These are phyloP conservation scores for Philypnodon macrostomus DNA, from an alignment of 2,797 vertebrate species.

Conservation along the genomic window DNA sequence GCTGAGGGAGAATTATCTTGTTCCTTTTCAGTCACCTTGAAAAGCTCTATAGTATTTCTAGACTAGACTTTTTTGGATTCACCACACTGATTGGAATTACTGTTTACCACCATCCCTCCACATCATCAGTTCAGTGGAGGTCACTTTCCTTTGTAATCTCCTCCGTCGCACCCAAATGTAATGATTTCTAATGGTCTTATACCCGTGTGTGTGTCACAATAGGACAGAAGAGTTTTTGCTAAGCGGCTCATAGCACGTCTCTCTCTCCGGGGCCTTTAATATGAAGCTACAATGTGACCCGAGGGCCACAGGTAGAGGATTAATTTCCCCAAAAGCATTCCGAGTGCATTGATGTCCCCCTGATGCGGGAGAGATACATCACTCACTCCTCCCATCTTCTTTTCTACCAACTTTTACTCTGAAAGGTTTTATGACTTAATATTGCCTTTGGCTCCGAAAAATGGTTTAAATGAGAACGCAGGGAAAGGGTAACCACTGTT, in stretches of 20 bases:
- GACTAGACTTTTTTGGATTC: neutral
- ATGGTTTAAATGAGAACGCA: neutral
- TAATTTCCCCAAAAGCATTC: constrained; percentile 52
- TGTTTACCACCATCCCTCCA: constrained; percentile 23
- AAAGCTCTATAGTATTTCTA: no score
- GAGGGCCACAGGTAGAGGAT: constrained; percentile 38
- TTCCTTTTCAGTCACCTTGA: neutral
- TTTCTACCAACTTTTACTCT: neutral
- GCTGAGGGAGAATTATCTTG: no score
- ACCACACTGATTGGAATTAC: constrained; percentile 34
- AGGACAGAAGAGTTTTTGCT: constrained; percentile 22
- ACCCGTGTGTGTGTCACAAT: constrained; percentile 25
- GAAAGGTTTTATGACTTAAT: constrained; percentile 7
- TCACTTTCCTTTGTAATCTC: constrained; percentile 48
- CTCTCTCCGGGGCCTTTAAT: neutral
- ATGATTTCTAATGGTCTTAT: constrained; percentile 49
- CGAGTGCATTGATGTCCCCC: constrained; percentile 18
- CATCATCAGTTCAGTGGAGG: constrained; percentile 25
- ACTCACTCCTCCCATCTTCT: neutral
- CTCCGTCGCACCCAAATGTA: constrained; percentile 32
- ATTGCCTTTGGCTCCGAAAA: neutral
- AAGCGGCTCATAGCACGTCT: constrained; percentile 12
- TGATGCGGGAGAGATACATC: constrained; percentile 10
- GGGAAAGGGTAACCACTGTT: neutral
- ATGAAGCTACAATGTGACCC: constrained; percentile 29